phyloP scores from a whole-genome alignment of 23 tunicate genomes.

The Ciona savignyi region DNA sequence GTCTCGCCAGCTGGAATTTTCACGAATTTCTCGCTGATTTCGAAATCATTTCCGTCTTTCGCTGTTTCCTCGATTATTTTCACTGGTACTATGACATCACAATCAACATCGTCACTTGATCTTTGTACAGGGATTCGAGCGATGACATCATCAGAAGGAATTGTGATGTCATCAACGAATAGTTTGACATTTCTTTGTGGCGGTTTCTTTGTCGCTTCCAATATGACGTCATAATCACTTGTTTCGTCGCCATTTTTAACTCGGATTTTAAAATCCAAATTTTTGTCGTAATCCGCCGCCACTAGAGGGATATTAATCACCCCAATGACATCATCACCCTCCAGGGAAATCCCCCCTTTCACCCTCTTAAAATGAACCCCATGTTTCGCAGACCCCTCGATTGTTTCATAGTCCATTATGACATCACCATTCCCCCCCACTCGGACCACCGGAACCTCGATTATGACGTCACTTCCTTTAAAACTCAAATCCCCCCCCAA shows the following conservation, averaged over 20 bases:
- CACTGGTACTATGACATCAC: conserved; percentile 12
- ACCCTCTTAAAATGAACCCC: conserved; percentile 21
- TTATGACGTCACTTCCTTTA: not conserved
- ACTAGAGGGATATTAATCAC: conserved; percentile 23
- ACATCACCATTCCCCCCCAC: conserved; percentile 18
- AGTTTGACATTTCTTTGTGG: not conserved
- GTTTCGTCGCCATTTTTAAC: conserved; percentile 17
- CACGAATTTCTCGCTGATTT: conserved; percentile 17
- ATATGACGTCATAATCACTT: not conserved
- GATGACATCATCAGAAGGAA: conserved; percentile 6
- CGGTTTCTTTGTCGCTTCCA: not conserved
- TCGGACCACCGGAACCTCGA: conserved; percentile 3
- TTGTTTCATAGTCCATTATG: not conserved
- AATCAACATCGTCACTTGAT: conserved; percentile 3
- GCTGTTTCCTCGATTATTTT: conserved; percentile 32
- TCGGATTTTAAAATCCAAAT: conserved; percentile 32
- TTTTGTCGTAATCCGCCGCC: not conserved
- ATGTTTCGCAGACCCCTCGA: conserved; percentile 27
- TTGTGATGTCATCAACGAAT: not conserved
- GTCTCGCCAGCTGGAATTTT: conserved; percentile 23
- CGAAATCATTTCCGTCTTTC: conserved; percentile 29
- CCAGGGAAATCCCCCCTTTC: conserved; percentile 12
- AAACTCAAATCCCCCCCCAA: not conserved
- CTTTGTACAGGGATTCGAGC: conserved; percentile 17
- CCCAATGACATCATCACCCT: conserved; percentile 10